A percentile compares a stretch with the other conserved stretches of the same genome.
Evolutionary conservation across 2,888 invertebrate species (phyloP).

Genomic region (Carabus problematicus): DNA sequence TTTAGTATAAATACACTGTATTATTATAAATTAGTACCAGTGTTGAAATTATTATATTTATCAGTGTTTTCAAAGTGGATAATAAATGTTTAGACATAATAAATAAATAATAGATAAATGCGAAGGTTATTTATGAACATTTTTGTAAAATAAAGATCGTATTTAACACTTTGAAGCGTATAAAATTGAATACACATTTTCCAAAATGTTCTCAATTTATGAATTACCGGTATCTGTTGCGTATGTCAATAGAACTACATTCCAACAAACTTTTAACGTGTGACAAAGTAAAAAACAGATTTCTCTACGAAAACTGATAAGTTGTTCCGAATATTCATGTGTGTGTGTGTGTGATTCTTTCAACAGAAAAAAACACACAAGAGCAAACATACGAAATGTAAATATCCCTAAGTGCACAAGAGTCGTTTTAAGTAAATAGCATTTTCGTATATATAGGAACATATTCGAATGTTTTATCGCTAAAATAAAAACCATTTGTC

Average conservation of each 20-base stretch:
- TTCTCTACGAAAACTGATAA: slow-evolving; percentile 26
- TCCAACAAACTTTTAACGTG: slow-evolving; percentile 18
- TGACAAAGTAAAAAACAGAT: slow-evolving; percentile 17
- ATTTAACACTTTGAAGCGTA: too few relatives aligned
- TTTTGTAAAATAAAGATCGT: too few relatives aligned
- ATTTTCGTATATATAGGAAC: slow-evolving; percentile 18
- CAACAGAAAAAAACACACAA: slow-evolving; percentile 25
- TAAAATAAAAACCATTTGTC: slow-evolving; percentile 21
- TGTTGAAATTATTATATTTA: too few relatives aligned
- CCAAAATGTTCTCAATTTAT: not conserved
- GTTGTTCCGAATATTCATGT: slow-evolving; percentile 5
- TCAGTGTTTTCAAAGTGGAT: too few relatives aligned
- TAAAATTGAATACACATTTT: slow-evolving; percentile 6
- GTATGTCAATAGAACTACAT: not conserved
- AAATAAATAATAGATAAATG: too few relatives aligned
- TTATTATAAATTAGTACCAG: too few relatives aligned
- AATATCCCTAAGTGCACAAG: slow-evolving; percentile 37
- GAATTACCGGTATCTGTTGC: not conserved
- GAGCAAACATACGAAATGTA: slow-evolving; percentile 20
- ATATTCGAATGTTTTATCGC: slow-evolving; percentile 20
- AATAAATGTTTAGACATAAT: too few relatives aligned
- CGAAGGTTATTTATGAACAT: too few relatives aligned
- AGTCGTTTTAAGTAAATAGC: slow-evolving; percentile 22
- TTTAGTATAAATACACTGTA: too few relatives aligned
- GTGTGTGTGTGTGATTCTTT: slow-evolving; percentile 9